phyloP scores from a whole-genome alignment of 35 echinoderm and acorn worm genomes.

The Strongylocentrotus purpuratus region DNA sequence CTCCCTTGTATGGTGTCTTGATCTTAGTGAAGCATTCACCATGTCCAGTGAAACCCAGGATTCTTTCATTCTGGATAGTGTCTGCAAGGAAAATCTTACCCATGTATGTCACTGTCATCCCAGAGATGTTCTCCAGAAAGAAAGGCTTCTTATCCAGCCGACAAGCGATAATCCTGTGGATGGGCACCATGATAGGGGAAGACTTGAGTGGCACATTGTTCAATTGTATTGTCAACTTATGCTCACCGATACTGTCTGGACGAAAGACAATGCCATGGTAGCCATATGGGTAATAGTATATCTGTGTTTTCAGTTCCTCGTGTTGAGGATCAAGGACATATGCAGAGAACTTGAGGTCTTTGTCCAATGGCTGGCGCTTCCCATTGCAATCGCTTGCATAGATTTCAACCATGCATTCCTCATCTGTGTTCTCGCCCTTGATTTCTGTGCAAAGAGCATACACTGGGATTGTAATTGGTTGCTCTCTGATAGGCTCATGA shows the following conservation, averaged over 20 bases:
- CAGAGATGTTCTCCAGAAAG: conserved; percentile 57
- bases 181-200: conserved; percentile 41
- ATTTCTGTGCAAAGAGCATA: conserved; percentile 47
- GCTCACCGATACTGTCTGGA: conserved; percentile 62
- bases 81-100: conserved; percentile 65
- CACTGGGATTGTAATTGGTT: conserved; percentile 55
- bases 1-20: conserved; percentile 58
- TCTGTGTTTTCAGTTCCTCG: conserved; percentile 16
- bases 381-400: conserved; percentile 56
- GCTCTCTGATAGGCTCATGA: conserved; percentile 45
- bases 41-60: conserved; percentile 52
- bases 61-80: conserved; percentile 62
- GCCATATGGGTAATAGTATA: conserved; percentile 29
- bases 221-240: conserved; percentile 44
- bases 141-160: conserved; percentile 32
- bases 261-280: conserved; percentile 52
- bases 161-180: conserved; percentile 53
- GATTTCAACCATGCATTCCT: conserved; percentile 51
- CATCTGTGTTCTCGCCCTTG: conserved; percentile 44
- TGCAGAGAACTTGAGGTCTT: conserved; percentile 61
- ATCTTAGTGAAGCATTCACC: conserved; percentile 54
- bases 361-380: conserved; percentile 14
- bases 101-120: conserved; percentile 51
- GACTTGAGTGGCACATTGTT: conserved; percentile 40
- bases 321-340: conserved; percentile 50